Base-by-base conservation (phyloP, 2,888 invertebrate species). In the Chalcis sispes region DNA sequence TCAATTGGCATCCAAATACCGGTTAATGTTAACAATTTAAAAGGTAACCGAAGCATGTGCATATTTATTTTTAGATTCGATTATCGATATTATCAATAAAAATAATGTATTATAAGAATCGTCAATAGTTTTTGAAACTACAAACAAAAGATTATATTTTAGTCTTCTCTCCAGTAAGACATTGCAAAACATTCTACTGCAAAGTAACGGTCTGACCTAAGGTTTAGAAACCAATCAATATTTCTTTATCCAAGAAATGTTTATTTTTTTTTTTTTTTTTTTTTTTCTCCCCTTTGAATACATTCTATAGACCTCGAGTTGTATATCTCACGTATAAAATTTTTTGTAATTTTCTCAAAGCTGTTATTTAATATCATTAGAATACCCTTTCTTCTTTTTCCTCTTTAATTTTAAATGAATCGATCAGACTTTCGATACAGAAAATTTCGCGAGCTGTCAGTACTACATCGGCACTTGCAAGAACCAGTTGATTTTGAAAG, bases 1-100 rank as follows among this genome's bases (percentile, higher is more conserved):
- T 67, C 29, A 2, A 46, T 20, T 46, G 67, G 67, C 46, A 42
- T 56, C 67, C 67, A 67, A 13, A 58, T 20, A 4, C 67, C 67
- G 2, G 67, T 67, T 4, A 67, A 29, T 15, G 58, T 58, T 13
- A 67, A 20, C 13, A 67, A 7, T 40, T 58, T 58, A 10, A 67
- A 67, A 2, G 67, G 67, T 56, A 67, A 20, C n/a, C 46, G 13
- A n/a, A 67, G 15, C 7, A 25, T 46, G 10, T 58, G 42, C 67
- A 67, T 67, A 15, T 4, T 42, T 40, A 18, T 10, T 36, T n/a
- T n/a, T n/a, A n/a, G n/a, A 48, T 48, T 48, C n/a, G 5, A n/a
- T 13, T 48, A 15, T 18, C 48, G n/a, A 48, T 18, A 48, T n/a
- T 18, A n/a, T n/a, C n/a, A n/a, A n/a, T n/a, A n/a, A n/a, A n/a